Conservation (phyloP, 2,888 invertebrate species). For the Dorcus hopei region DNA sequence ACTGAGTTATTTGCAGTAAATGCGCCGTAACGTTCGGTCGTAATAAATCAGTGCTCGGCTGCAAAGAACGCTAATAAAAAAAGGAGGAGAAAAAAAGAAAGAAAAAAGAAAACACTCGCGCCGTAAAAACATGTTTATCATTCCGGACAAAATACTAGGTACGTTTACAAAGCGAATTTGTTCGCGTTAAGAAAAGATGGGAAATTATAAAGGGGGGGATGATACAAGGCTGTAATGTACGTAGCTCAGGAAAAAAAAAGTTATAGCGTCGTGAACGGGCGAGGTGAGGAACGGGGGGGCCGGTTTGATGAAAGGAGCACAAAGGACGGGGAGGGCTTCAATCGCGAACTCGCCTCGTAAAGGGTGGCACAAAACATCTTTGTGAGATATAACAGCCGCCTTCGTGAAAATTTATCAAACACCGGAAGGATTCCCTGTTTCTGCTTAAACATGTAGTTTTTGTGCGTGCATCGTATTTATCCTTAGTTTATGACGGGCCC, state of each 20-base stretch:
- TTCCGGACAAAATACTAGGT: not conserved
- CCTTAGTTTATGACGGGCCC: no score
- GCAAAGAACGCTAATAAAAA: no score
- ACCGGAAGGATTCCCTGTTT: conserved; percentile 6
- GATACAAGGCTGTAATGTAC: conserved; percentile 3
- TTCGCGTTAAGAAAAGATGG: conserved; percentile 4
- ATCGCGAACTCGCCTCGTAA: conserved; percentile 24
- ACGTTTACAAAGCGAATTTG: conserved; percentile 11
- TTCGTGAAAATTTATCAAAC: conserved; percentile 20
- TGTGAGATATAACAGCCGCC: conserved; percentile 19
- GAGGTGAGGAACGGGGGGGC: conserved; percentile 10
- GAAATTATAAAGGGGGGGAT: conserved; percentile 10
- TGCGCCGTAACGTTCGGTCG: no score
- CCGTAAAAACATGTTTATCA: no score
- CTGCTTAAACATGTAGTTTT: conserved; percentile 8
- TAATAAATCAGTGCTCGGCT: no score
- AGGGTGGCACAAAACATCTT: conserved; percentile 25
- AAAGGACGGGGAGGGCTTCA: conserved; percentile 24
- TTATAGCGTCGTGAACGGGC: conserved; percentile 19
- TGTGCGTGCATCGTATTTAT: not conserved
- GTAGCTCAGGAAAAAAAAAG: conserved; percentile 5
- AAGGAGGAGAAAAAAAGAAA: no score
- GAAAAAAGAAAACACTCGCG: no score
- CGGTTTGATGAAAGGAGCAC: conserved; percentile 20
- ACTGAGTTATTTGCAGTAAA: no score